Evolutionary conservation across 2,113 vertebrate species (phyloP).

Genomic region (Caretta caretta): DNA sequence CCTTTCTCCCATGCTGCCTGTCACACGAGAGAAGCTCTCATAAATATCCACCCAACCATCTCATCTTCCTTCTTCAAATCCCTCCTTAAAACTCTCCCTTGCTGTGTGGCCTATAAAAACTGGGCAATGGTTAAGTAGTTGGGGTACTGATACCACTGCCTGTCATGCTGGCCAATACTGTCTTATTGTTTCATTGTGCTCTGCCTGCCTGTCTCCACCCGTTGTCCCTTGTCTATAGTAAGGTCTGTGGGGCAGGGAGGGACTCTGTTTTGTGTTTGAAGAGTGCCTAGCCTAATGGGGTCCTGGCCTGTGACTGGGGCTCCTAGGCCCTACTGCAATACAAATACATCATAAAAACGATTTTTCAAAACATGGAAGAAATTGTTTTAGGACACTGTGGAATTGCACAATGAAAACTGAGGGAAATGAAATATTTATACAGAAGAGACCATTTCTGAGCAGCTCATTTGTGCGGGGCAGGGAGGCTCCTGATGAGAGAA

Average conservation of each 20-base stretch:
- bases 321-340: neutral
- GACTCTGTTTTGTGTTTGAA: neutral
- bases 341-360: neutral
- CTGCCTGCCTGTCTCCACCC: constrained; percentile 26
- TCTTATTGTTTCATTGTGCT: constrained; percentile 55
- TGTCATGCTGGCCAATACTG: neutral
- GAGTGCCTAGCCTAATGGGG: rapidly evolving
- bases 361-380: neutral
- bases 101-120: constrained; percentile 9
- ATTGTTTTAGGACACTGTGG: neutral
- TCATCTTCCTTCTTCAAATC: constrained; percentile 62
- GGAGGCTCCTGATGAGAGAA: neutral
- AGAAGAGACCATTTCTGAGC: neutral
- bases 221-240: neutral
- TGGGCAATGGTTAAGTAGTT: constrained; percentile 42
- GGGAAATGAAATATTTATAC: neutral
- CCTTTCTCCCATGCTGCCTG: constrained; percentile 43
- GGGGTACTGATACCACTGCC: constrained; percentile 53
- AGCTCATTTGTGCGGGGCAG: neutral
- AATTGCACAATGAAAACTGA: neutral
- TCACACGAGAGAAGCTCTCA: constrained; percentile 51
- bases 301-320: neutral
- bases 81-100: constrained; percentile 25
- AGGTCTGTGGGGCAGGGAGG: rapidly evolving
- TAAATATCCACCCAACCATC: constrained; percentile 64